Conservation (phyloP, 2,888 invertebrate genomes). For the Eugnorisma glareosa region DNA sequence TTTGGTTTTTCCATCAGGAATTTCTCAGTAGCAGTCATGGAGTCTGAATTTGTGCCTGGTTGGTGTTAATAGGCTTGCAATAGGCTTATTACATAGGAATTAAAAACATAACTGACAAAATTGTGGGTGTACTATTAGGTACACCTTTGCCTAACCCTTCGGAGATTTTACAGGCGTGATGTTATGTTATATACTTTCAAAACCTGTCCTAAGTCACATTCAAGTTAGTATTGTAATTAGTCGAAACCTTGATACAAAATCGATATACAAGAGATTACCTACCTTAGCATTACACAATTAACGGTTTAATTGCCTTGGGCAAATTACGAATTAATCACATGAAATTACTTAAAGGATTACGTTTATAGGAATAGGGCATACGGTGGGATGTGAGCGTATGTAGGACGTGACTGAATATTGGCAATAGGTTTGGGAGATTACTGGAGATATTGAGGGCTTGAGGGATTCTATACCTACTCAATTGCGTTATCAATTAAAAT, state of each 20-base stretch:
- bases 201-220: too few species aligned
- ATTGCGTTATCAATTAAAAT: not conserved
- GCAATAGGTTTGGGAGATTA: not conserved
- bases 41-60: too few species aligned
- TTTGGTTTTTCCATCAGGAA: too few species aligned
- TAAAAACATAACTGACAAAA: not conserved
- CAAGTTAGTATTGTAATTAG: not conserved
- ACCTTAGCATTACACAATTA: slow-evolving; percentile 32
- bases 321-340: slow-evolving; percentile 60
- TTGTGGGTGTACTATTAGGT: not conserved
- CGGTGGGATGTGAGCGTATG: not conserved
- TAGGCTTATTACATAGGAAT: not conserved
- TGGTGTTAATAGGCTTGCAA: too few species aligned
- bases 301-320: slow-evolving; percentile 43
- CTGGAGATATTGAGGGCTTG: slow-evolving; percentile 10
- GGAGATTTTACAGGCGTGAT: not conserved
- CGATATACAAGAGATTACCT: slow-evolving; percentile 31
- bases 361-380: slow-evolving; percentile 21
- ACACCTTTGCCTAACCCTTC: not conserved
- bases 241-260: slow-evolving; percentile 11
- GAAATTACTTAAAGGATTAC: slow-evolving; percentile 59
- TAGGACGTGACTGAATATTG: not conserved
- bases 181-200: not conserved
- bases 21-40: too few species aligned
- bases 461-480: slow-evolving; percentile 10